These are phyloP conservation scores for Listronotus oregonensis DNA, from an alignment of 1,140 invertebrate genomes.

Conservation along the genomic window DNA sequence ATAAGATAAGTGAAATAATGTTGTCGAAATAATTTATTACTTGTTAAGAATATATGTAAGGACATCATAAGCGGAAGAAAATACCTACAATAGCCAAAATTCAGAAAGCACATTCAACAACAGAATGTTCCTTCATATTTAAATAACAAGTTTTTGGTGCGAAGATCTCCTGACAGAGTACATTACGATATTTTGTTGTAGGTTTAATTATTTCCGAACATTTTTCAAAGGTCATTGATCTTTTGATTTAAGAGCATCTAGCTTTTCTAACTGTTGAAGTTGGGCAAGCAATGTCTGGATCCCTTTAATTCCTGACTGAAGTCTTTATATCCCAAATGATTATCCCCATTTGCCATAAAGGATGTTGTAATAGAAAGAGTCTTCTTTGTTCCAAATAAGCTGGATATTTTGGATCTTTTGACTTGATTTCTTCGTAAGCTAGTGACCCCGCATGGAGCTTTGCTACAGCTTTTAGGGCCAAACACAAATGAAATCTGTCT, in stretches of 20 bases:
- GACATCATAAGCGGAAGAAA: conserved; percentile 33
- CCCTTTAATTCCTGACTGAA: conserved; percentile 18
- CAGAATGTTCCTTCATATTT: conserved; percentile 18
- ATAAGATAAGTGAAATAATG: conserved; percentile 31
- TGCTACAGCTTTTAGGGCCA: conserved; percentile 20
- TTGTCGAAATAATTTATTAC: conserved; percentile 18
- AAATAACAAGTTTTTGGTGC: conserved; percentile 30
- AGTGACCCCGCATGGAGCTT: conserved; percentile 17
- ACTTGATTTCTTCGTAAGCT: conserved; percentile 4
- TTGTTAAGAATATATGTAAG: conserved; percentile 21
- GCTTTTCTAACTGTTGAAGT: not conserved
- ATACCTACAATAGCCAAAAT: conserved; percentile 22
- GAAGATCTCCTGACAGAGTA: conserved; percentile 27
- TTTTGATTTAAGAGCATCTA: not conserved
- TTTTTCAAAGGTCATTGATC: conserved; percentile 9
- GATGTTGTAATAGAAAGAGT: conserved; percentile 16
- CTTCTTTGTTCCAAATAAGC: conserved; percentile 8
- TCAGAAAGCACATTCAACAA: conserved; percentile 16
- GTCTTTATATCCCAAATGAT: not conserved
- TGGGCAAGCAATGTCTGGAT: conserved; percentile 17
- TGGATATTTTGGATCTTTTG: not conserved
- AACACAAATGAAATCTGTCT: conserved; percentile 27
- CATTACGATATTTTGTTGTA: conserved; percentile 23
- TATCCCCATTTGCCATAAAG: conserved; percentile 2
- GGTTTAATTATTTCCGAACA: conserved; percentile 11